Conservation (phyloP, 2,888 invertebrate species). For the Isoperla grammatica region DNA sequence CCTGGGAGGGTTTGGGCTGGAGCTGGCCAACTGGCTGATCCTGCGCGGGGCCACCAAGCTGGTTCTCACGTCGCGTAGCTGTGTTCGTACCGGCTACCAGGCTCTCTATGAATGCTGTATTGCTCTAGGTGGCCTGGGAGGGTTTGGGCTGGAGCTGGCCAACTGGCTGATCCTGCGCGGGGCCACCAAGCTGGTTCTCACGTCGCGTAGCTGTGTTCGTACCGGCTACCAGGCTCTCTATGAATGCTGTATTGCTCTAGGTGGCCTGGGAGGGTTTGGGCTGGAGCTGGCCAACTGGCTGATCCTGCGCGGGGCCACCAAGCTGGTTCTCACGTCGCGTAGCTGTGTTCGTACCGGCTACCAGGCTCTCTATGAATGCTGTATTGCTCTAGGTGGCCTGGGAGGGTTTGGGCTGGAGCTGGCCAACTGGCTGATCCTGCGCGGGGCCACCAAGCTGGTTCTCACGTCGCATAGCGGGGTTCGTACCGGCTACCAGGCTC, state of each 20-base stretch:
- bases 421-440: too few species aligned
- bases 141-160: slow-evolving; percentile 91
- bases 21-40: slow-evolving; percentile 86
- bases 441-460: too few species aligned
- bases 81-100: slow-evolving; percentile 90
- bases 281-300: slow-evolving; percentile 90
- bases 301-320: slow-evolving; percentile 76
- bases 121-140: slow-evolving; percentile 73
- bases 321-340: slow-evolving; percentile 81
- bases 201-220: slow-evolving; percentile 83
- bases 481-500: too few species aligned
- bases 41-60: slow-evolving; percentile 78
- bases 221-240: slow-evolving; percentile 90
- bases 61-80: slow-evolving; percentile 83
- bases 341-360: slow-evolving; percentile 89
- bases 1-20: slow-evolving; percentile 94
- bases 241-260: slow-evolving; percentile 42
- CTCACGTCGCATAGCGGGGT: too few species aligned
- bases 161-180: slow-evolving; percentile 86
- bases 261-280: slow-evolving; percentile 94
- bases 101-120: slow-evolving; percentile 61
- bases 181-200: slow-evolving; percentile 76
- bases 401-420: too few species aligned
- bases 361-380: slow-evolving; percentile 79
- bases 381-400: too few species aligned